Percentiles rank a stretch among this genome's conserved stretches.
phyloP scores from a whole-genome alignment of 2,797 vertebrate genomes.

The Balearica regulorum region DNA sequence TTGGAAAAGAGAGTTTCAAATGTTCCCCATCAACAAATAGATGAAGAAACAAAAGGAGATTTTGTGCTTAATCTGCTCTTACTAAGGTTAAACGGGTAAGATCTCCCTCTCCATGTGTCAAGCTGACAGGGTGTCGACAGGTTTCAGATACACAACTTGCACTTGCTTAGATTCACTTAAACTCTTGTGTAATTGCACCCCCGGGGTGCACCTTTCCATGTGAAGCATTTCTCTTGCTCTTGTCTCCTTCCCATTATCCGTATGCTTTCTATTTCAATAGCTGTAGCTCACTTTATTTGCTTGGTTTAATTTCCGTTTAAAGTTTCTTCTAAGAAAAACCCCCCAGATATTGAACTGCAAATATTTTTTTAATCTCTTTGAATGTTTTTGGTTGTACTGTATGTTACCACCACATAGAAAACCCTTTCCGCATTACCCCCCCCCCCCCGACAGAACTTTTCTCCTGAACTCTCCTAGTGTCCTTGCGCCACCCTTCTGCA shows the following conservation, averaged over 20 bases:
- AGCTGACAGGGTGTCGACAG: not conserved
- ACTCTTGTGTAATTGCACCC: not conserved
- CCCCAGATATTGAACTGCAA: not conserved
- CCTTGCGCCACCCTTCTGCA: not conserved
- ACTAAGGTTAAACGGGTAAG: not conserved
- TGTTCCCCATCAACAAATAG: not conserved
- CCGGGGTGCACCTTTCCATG: not conserved
- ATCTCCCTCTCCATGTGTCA: not conserved
- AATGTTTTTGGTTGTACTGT: not conserved
- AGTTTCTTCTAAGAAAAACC: not conserved
- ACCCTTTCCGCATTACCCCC: not conserved
- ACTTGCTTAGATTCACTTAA: not conserved
- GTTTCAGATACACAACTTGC: not conserved
- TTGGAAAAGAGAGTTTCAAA: not conserved
- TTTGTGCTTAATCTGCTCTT: not conserved
- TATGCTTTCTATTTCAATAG: not conserved
- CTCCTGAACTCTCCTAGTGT: not conserved
- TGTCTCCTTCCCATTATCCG: fast-evolving
- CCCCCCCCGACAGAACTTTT: fast-evolving
- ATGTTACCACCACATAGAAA: not conserved
- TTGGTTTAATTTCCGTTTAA: not conserved
- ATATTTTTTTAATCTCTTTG: not conserved
- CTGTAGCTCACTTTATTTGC: not conserved
- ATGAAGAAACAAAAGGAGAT: not conserved
- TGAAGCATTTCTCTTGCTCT: not conserved